Percentiles rank a stretch among this genome's conserved stretches.
These are phyloP conservation scores for Diadophis punctatus DNA, from an alignment of 2,113 vertebrate genomes.

Conservation along the genomic window DNA sequence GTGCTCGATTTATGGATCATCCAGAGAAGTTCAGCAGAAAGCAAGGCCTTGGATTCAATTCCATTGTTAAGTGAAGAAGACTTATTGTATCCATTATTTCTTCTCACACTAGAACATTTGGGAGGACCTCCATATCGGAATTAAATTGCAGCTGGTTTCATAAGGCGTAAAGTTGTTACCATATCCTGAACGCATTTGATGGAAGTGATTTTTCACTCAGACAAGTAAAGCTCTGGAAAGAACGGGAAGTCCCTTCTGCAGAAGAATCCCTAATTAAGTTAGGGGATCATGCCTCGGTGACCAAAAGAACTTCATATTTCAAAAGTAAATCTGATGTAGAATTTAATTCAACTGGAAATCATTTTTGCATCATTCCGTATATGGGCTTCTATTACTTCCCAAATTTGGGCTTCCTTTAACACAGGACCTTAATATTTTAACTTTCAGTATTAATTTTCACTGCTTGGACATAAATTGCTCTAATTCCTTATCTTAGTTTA, in stretches of 20 bases:
- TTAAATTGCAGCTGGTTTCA: background rate
- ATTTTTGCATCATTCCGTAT: background rate
- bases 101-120: background rate
- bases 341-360: background rate
- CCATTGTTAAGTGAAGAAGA: background rate
- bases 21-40: background rate
- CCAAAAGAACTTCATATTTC: background rate
- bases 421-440: background rate
- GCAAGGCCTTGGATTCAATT: background rate
- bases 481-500: background rate
- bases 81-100: background rate
- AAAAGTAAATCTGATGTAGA: background rate
- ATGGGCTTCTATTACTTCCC: background rate
- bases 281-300: background rate
- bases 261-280: background rate
- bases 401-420: background rate
- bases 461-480: background rate
- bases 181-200: background rate
- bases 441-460: background rate
- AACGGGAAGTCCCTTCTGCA: background rate
- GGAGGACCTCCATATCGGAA: background rate
- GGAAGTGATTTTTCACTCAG: background rate
- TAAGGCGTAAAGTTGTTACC: background rate
- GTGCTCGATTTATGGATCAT: background rate
- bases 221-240: background rate